A percentile compares a stretch with the other conserved stretches of the same genome.
Conservation (phyloP, 1,140 invertebrate species). For the Euura lappo region DNA sequence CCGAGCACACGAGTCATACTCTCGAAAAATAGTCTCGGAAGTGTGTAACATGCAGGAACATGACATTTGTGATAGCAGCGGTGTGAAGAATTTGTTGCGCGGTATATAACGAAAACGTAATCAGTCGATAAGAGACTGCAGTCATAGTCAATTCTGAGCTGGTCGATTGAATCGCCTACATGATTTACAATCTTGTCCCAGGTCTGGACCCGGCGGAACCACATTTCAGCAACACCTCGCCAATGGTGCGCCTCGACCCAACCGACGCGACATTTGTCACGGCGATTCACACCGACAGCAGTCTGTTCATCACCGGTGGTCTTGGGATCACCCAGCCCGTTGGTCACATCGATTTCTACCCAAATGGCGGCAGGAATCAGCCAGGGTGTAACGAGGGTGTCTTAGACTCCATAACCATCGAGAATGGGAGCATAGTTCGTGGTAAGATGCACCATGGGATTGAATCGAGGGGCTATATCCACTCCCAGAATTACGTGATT, state of each 20-base stretch:
- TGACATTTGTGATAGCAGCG: neutral
- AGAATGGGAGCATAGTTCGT: slow-evolving; percentile 68
- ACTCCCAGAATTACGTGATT: no score
- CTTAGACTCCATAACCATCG: slow-evolving; percentile 70
- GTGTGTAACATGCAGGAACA: neutral
- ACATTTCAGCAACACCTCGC: slow-evolving; percentile 83
- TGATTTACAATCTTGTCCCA: slow-evolving; percentile 44
- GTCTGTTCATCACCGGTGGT: slow-evolving; percentile 79
- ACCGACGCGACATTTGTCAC: slow-evolving; percentile 87
- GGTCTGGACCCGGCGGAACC: slow-evolving; percentile 93
- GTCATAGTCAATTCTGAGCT: neutral
- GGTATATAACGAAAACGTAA: neutral
- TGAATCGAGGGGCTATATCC: no score
- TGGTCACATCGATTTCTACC: slow-evolving; percentile 90
- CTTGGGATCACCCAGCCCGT: slow-evolving; percentile 81
- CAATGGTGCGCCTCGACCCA: slow-evolving; percentile 82
- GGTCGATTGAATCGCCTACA: no score
- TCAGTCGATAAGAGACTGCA: neutral
- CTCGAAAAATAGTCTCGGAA: neutral
- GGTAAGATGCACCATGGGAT: slow-evolving; percentile 45
- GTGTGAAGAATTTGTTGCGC: neutral
- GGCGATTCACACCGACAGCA: slow-evolving; percentile 87
- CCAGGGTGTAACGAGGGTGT: slow-evolving; percentile 82
- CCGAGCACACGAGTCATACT: neutral
- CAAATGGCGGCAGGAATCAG: slow-evolving; percentile 85